phyloP scores from a whole-genome alignment of 2,113 vertebrate species.

The Rhodinocichla rosea region DNA sequence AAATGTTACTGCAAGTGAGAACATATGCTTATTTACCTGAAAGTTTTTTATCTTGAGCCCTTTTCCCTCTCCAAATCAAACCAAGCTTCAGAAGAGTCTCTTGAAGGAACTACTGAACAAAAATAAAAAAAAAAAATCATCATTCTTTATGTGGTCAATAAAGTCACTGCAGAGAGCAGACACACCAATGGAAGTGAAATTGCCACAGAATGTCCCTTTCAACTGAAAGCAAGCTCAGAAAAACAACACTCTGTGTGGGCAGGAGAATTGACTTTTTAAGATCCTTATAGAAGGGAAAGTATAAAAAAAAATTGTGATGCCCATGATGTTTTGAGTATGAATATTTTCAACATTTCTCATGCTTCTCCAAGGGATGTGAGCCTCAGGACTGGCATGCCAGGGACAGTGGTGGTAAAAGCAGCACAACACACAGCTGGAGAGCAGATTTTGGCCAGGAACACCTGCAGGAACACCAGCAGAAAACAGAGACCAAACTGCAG shows the following conservation, averaged over 20 bases:
- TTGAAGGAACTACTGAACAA: not conserved
- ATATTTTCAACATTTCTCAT: not conserved
- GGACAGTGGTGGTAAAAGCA: not conserved
- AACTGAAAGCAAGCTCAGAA: not conserved
- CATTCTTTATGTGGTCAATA: not conserved
- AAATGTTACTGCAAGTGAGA: not conserved
- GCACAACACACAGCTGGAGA: not conserved
- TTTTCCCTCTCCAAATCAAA: not conserved
- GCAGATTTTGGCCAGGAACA: not conserved
- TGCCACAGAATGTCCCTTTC: not conserved
- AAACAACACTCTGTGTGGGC: not conserved
- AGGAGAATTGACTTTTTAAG: not conserved
- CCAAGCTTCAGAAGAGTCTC: not conserved
- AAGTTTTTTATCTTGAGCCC: not conserved
- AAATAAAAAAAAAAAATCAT: not conserved
- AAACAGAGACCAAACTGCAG: not conserved
- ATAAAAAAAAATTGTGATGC: not conserved
- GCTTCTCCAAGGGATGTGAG: not conserved
- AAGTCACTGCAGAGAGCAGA: not conserved
- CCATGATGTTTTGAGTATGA: not conserved
- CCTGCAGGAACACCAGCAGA: not conserved
- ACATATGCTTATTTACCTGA: not conserved
- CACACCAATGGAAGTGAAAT: not conserved
- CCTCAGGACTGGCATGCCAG: not conserved
- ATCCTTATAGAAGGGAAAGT: not conserved